Evolutionary conservation across 2,797 vertebrate genomes (phyloP), one percentile per base, ranked within the genome.

Genomic region (Smutsia temminckii): DNA sequence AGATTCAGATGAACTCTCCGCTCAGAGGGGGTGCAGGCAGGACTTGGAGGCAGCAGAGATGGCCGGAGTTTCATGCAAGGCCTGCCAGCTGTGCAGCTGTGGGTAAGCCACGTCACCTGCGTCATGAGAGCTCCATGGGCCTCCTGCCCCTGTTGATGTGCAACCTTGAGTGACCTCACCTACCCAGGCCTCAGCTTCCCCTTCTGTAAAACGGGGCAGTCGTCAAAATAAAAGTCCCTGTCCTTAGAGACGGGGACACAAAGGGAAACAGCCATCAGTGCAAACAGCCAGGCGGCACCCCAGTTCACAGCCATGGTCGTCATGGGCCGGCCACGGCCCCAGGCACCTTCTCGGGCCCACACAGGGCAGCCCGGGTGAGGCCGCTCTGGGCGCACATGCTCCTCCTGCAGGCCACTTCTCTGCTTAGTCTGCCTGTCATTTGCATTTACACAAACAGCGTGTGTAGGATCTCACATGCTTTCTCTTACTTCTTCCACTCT

Each of bases 261-360:
- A 55, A 61, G 23, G 25, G 68, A 46, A 64, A 69, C 0, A 32
- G 12, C 11, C 10, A 27, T 59, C 49, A 8, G 6, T 5, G 14
- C 34, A 1, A 68, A n/a, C 23, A 53, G 57, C 25, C 4, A 0
- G 13, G 46, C 5, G 0, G 3, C 9, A 0, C 14, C 42, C 72
- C n/a, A 6, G 14, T 1, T n/a, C 71, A 18, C 8, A 17, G 63
- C 32, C 80, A 1, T 0, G 0, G 9, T 8, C 14, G 0, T 10
- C 16, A 0, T 13, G 1, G 18, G 23, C 20, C 10, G 0, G 5
- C 32, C 18, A 1, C 29, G 3, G 59, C 10, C 84, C 32, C 2
- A 0, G 6, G 72, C 72, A 16, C 5, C 6, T 6, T 18, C 17
- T 32, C 20, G 1, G 23, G 11, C 32, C 3, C 12, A 12, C 34